A percentile compares a stretch with the other conserved stretches of the same genome.
These are phyloP conservation scores for Rotaria magnacalcarata DNA, from an alignment of 2,888 invertebrate species.

Conservation along the genomic window DNA sequence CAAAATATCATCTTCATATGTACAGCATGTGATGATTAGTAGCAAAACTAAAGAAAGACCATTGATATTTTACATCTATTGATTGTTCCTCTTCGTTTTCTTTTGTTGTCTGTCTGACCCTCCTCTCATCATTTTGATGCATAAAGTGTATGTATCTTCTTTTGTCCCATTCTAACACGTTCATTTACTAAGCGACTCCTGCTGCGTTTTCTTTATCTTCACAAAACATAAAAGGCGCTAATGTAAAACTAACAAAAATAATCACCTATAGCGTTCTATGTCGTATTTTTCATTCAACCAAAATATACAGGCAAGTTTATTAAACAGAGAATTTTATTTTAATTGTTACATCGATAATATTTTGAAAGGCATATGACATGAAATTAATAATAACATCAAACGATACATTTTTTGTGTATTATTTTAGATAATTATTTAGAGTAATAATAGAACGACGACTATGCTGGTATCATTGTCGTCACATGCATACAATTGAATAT, in stretches of 20 bases:
- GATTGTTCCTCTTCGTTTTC: background rate
- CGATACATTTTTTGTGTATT: background rate
- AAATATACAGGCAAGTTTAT: background rate
- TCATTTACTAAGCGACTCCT: background rate
- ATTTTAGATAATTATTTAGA: background rate
- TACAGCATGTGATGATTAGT: background rate
- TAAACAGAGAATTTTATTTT: background rate
- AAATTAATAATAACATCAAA: background rate
- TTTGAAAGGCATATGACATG: too few relatives aligned
- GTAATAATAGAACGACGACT: background rate
- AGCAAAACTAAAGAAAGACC: background rate
- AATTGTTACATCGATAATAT: background rate
- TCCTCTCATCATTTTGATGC: background rate
- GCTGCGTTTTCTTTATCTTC: background rate
- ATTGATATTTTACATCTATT: background rate
- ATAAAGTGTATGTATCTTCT: background rate
- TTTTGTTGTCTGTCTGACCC: background rate
- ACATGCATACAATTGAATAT: conserved; percentile 12
- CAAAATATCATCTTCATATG: background rate
- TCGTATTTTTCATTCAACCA: background rate
- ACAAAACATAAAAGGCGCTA: background rate
- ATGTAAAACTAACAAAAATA: background rate
- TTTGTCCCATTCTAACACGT: background rate
- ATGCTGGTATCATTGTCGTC: conserved; percentile 1
- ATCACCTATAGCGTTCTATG: background rate